A percentile compares a stretch with the other conserved stretches of the same genome.
Conservation (phyloP, 2,888 invertebrate species). For the Ennomos fuscantarius region DNA sequence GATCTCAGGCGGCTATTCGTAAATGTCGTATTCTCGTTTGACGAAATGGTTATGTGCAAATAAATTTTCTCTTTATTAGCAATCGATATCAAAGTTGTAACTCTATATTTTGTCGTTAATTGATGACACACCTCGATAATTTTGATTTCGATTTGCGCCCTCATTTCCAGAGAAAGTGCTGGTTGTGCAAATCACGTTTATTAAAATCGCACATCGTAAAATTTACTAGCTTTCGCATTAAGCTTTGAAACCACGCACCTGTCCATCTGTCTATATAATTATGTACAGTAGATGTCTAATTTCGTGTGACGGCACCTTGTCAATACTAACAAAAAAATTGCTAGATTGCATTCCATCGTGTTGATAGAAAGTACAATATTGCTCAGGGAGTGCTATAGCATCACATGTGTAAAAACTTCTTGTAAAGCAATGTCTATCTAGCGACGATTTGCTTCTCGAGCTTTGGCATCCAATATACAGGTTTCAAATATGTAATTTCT, state of each 20-base stretch:
- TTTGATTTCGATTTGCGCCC: conserved; percentile 47
- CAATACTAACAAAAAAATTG: conserved; percentile 4
- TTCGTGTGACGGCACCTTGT: conserved; percentile 9
- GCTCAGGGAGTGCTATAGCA: too few relatives aligned
- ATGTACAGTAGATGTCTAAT: conserved; percentile 14
- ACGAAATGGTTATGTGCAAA: conserved; percentile 11
- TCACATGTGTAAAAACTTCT: too few relatives aligned
- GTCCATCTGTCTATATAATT: conserved; percentile 37
- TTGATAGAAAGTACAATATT: conserved; percentile 3
- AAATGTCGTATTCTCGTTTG: conserved; percentile 14
- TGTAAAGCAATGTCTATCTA: too few relatives aligned
- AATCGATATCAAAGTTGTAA: conserved; percentile 16
- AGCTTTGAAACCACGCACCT: conserved; percentile 42
- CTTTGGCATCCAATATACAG: not conserved
- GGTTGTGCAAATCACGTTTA: conserved; percentile 56
- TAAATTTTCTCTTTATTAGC: conserved; percentile 19
- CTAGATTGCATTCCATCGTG: conserved; percentile 3
- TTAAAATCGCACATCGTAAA: conserved; percentile 51
- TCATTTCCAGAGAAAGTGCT: conserved; percentile 58
- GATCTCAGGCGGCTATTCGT: conserved; percentile 15
- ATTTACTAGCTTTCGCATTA: conserved; percentile 52
- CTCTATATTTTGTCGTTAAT: conserved; percentile 32
- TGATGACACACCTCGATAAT: conserved; percentile 43
- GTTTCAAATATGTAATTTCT: conserved; percentile 10
- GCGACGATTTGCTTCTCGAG: not conserved